Evolutionary conservation across 2,797 vertebrate genomes (phyloP), one percentile per base, ranked within the genome.

Genomic region (Semaprochilodus insignis): DNA sequence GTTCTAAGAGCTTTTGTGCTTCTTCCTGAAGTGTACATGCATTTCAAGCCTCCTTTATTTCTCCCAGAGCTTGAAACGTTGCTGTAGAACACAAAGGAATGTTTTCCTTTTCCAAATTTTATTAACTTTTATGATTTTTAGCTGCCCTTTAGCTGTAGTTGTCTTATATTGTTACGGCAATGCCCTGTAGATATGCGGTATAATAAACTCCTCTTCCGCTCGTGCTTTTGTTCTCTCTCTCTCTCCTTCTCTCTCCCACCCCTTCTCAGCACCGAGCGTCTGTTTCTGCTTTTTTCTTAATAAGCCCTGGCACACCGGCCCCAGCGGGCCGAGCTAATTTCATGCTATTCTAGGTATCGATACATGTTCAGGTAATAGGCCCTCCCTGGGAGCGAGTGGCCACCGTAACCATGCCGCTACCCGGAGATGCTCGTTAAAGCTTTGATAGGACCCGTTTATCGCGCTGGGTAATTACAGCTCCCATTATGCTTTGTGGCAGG

Each of bases 341-440:
- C 93, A 94, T 94, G 94, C 87, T 93, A 86, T 89, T 93, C 89
- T 93, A 92, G 89, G 90, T 93, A 94, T 93, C 92, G 92, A 95
- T 94, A 91, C 92, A 91, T 90, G 75, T 81, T 78, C 54, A 82
- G 90, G 89, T 87, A 81, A 80, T 79, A 71, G 40, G 34, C 62
- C 60, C 81, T 74, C 36, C 10, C 60, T 78, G 44, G 52, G 90
- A 89, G 91, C 93, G 92, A 92, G 88, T 90, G 88, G 91, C 91
- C 90, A 87, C 90, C 79, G 91, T 81, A 70, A 27, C 74, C 44
- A 59, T 74, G 60, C 52, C 63, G 73, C 81, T 82, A 80, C 60
- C 82, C 72, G 76, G 83, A 70, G 81, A 77, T 59, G 69, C 77
- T 84, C 82, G 80, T 88, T 85, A 87, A 76, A 54, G 75, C 65